These are phyloP conservation scores for Cantharis nigra DNA, from an alignment of 2,888 invertebrate genomes.

Conservation along the genomic window DNA sequence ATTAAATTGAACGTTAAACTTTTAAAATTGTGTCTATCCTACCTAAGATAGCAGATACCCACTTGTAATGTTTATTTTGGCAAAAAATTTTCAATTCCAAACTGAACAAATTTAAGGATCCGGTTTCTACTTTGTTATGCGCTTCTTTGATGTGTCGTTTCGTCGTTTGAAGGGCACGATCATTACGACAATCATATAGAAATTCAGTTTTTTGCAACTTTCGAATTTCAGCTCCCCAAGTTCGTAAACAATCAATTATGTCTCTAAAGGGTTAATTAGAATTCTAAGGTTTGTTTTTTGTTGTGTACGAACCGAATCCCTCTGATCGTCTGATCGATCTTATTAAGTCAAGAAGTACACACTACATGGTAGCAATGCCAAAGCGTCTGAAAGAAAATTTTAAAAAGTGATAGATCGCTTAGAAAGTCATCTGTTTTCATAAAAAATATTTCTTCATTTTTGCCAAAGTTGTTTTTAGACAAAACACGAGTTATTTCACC, in stretches of 20 bases:
- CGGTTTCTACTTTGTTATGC: not conserved
- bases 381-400: not conserved
- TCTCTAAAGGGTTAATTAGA: not conserved
- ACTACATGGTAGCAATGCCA: not conserved
- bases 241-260: not conserved
- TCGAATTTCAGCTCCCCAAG: not conserved
- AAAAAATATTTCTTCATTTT: not conserved
- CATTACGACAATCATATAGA: not conserved
- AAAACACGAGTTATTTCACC: not conserved
- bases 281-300: not conserved
- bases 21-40: not conserved
- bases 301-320: not conserved
- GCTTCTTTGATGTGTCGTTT: not conserved
- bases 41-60: not conserved
- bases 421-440: not conserved
- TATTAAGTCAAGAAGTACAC: not conserved
- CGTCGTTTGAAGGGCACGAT: not conserved
- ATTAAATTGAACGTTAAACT: not conserved
- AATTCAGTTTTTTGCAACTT: not conserved
- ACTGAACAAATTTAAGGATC: not conserved
- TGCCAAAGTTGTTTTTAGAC: not conserved
- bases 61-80: not conserved
- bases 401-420: not conserved
- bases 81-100: not conserved
- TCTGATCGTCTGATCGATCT: not conserved